Percentiles rank a stretch among this genome's conserved stretches.
Evolutionary conservation across 1,140 invertebrate species (phyloP).

Genomic region (Anagrus nilaparvatae): DNA sequence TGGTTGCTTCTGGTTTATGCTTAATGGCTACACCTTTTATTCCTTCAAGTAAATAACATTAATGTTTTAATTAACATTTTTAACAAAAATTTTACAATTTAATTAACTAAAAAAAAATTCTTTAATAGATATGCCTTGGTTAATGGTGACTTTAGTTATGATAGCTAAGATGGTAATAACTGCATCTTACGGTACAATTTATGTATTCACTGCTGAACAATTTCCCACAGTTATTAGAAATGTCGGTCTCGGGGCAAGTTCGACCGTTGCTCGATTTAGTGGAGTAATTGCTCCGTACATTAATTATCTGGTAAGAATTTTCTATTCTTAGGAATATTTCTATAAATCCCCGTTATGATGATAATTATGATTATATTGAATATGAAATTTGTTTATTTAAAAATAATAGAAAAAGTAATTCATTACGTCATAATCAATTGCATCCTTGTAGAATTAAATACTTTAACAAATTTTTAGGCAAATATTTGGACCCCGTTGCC

Average conservation of each 20-base stretch:
- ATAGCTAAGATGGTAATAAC: slow-evolving; percentile 74
- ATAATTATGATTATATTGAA: no score
- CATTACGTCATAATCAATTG: neutral
- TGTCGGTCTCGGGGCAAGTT: slow-evolving; percentile 65
- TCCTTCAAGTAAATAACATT: slow-evolving; percentile 43
- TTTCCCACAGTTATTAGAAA: slow-evolving; percentile 77
- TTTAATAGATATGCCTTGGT: slow-evolving; percentile 46
- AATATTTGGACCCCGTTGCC: slow-evolving; percentile 56
- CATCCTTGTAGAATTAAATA: no score
- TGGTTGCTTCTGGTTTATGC: slow-evolving; percentile 56
- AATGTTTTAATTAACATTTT: neutral
- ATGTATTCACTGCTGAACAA: slow-evolving; percentile 72
- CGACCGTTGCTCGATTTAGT: slow-evolving; percentile 65
- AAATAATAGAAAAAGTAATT: no score
- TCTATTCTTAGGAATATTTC: neutral
- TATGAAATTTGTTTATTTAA: no score
- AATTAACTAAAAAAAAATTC: slow-evolving; percentile 12
- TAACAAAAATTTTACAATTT: slow-evolving; percentile 3
- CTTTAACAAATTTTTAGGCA: slow-evolving; percentile 28
- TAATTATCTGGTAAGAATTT: slow-evolving; percentile 46
- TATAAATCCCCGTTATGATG: neutral
- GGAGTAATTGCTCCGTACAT: slow-evolving; percentile 67
- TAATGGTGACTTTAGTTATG: slow-evolving; percentile 63
- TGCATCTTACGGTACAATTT: slow-evolving; percentile 68
- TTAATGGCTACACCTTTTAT: slow-evolving; percentile 50